Base-by-base conservation (phyloP, 2,113 vertebrate species). In the Potamarius usumacintae region DNA sequence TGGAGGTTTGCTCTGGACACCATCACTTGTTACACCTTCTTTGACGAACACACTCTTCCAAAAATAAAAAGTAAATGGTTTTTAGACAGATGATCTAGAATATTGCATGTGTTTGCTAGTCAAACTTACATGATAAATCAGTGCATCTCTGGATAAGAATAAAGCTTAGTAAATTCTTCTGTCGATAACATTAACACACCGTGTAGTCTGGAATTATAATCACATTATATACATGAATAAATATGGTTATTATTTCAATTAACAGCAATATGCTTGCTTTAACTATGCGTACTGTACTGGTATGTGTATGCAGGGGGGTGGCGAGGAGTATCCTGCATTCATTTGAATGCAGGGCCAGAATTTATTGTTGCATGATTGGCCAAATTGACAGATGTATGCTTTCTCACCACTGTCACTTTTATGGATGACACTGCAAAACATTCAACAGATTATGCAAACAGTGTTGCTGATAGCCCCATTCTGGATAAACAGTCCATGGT, bases 1-100 rank as follows among this genome's bases (percentile, higher is more conserved):
- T 88, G 87, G 52, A 88, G 72, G 80, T 81, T 86, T 72, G 69
- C 80, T 88, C 81, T 20, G 48, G 86, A 83, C 57, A 58, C 71
- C 18, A 83, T 30, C 62, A 85, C 81, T 18, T 86, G 58, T 57
- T 83, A 50, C 57, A 60, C 62, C 67, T 82, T 82, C 53, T 25
- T 4, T 86, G 57, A 62, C 2, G 48, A n/a, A 65, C 84, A 89
- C 84, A 65, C 30, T 86, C 69, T 57, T 85, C 25, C 62, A 57
- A 65, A 87, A 83, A 62, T 42, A 27, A 78, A 34, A 82, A 69
- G 5, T 18, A 34, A 60, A 30, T 17, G 53, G 22, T 2, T 82
- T 87, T 85, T 22, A 17, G 14, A 65, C 57, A 84, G 65, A 74
- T 84, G 76, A 42, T 52, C 81, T 53, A 42, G 18, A 81, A 82